Percentiles rank a stretch among this genome's conserved stretches.
phyloP scores from a whole-genome alignment of 1,140 invertebrate species.

The Drosophila teissieri region DNA sequence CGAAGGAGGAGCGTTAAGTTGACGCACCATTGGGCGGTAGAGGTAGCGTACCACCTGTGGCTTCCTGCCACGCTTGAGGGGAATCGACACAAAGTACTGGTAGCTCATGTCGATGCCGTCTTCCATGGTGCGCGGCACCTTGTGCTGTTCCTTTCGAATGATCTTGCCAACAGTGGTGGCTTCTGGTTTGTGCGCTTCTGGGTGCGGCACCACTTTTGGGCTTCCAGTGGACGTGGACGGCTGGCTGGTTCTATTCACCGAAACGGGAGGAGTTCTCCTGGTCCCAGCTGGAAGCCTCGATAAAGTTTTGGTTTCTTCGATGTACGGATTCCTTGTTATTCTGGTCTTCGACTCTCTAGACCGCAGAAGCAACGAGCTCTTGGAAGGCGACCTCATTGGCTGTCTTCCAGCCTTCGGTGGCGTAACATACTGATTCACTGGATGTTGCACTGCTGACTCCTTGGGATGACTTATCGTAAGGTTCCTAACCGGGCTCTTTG shows the following conservation, averaged over 20 bases:
- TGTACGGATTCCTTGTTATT: background rate
- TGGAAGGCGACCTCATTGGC: background rate
- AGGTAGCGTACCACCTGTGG: conserved; percentile 58
- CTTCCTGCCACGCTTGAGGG: conserved; percentile 54
- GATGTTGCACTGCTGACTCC: background rate
- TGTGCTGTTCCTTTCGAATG: conserved; percentile 49
- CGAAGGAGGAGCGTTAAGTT: conserved; percentile 18
- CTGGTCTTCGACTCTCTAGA: background rate
- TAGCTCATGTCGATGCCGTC: conserved; percentile 72
- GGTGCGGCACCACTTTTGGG: background rate
- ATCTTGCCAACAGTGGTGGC: conserved; percentile 29
- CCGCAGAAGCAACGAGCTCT: background rate
- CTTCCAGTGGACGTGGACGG: background rate
- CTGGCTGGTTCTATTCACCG: background rate
- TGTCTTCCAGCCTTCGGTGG: background rate
- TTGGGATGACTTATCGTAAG: background rate
- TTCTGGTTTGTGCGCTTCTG: background rate
- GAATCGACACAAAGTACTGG: conserved; percentile 60
- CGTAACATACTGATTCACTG: background rate
- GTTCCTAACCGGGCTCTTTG: background rate
- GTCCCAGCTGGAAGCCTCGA: background rate
- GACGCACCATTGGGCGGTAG: conserved; percentile 61
- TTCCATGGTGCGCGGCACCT: conserved; percentile 60
- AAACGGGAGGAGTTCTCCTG: background rate
- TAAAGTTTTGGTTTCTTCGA: background rate